Evolutionary conservation across 2,113 vertebrate species (phyloP), one percentile per base, ranked within the genome.

Genomic region (Gymnobelideus leadbeateri): DNA sequence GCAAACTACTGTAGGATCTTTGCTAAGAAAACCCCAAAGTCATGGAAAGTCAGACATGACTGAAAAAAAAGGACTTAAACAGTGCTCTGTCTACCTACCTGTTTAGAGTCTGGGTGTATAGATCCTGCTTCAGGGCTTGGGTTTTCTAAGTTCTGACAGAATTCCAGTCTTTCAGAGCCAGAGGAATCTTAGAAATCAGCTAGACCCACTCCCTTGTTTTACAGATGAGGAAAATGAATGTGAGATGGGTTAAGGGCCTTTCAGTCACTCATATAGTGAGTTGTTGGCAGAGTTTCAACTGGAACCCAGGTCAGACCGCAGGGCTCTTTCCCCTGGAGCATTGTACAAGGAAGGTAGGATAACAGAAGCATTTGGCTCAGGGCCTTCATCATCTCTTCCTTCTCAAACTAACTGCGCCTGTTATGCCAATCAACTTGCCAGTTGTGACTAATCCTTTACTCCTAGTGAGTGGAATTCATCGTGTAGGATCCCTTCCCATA

Each of bases 311-410:
- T 77, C 37, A 43, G 37, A 7, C 1, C 0, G 0, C 31, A 14
- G 16, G 68, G 16, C 37, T 43, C 14, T 43, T 77, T 77, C 2
- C 68, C 12, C 19, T 77, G 5, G 0, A 43, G 37, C 68, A 77
- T 21, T 19, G 14, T 77, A 8, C 37, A 43, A 77, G 16, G 16
- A 77, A 77, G 5, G n/a, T 21, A 43, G n/a, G 16, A 21, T 43
- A 8, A 43, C n/a, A 43, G n/a, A 43, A n/a, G 91, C 93, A 46
- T 49, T 51, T 31, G 9, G 9, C 49, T 46, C 43, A 43, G 31
- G n/a, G 31, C 7, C 77, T 96, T 94, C 54, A n/a, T 14, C 90
- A 51, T 91, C 6, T 23, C 46, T 92, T 94, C 90, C 51, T 92
- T 53, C 49, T 94, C 93, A 55, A 91, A 91, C 68, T 21, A 54